phyloP scores from a whole-genome alignment of 1,140 invertebrate genomes.

The Trissolcus basalis region DNA sequence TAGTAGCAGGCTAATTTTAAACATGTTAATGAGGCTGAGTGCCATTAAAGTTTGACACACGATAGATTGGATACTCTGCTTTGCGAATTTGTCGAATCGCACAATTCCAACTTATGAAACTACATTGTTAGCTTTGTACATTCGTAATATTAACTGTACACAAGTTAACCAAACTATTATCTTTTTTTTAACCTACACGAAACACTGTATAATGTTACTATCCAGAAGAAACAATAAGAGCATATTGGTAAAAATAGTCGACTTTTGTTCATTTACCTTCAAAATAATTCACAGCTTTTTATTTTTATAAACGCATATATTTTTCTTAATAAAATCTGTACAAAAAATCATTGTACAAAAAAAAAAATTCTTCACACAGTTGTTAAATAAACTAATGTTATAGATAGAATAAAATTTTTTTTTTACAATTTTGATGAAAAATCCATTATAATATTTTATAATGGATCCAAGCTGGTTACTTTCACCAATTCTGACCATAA shows the following conservation, averaged over 20 bases:
- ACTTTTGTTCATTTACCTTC: constrained; percentile 2
- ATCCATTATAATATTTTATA: too few species aligned
- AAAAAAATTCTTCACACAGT: too few species aligned
- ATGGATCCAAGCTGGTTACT: too few species aligned
- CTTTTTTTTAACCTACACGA: constrained; percentile 68
- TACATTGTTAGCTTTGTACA: constrained; percentile 68
- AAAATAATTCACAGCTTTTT: too few species aligned
- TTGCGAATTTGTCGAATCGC: constrained; percentile 42
- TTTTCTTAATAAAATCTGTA: too few species aligned
- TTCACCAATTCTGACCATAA: too few species aligned
- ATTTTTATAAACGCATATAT: too few species aligned
- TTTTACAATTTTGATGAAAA: too few species aligned
- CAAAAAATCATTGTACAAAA: too few species aligned
- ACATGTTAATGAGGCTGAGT: constrained; percentile 6
- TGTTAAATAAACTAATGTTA: too few species aligned
- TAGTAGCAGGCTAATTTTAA: background rate
- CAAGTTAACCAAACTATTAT: constrained; percentile 61
- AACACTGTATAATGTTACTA: constrained; percentile 68
- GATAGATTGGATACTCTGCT: constrained; percentile 19
- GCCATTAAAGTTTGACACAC: constrained; percentile 19
- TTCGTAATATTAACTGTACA: constrained; percentile 64
- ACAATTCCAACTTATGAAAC: constrained; percentile 39
- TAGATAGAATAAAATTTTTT: too few species aligned
- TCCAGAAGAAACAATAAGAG: constrained; percentile 66
- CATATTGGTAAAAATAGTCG: constrained; percentile 49